These are phyloP conservation scores for Cantharis lateralis DNA, from an alignment of 2,888 invertebrate species.

Conservation along the genomic window DNA sequence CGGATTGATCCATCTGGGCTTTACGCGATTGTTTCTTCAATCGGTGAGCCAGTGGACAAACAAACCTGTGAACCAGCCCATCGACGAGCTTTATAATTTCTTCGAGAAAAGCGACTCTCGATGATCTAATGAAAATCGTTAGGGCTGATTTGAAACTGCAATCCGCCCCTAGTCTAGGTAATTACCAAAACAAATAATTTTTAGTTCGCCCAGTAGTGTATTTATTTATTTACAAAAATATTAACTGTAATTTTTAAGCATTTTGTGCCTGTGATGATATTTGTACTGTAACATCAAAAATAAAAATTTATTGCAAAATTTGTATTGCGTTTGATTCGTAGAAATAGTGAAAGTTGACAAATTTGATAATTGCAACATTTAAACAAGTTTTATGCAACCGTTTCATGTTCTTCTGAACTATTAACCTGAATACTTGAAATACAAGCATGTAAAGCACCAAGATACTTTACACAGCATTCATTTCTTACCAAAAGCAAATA, in stretches of 20 bases:
- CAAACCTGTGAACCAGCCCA: not conserved
- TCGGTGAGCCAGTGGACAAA: not conserved
- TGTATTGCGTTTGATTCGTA: not conserved
- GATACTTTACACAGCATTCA: too few species aligned
- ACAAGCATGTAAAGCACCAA: not conserved
- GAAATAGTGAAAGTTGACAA: not conserved
- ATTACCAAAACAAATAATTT: not conserved
- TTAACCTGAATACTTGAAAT: not conserved
- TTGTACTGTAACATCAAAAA: not conserved
- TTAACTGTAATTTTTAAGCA: not conserved
- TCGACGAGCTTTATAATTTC: not conserved
- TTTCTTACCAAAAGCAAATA: too few species aligned
- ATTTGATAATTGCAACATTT: not conserved
- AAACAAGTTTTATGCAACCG: not conserved
- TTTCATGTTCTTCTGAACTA: not conserved
- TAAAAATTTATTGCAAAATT: not conserved
- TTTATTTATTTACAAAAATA: not conserved
- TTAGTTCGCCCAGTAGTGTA: not conserved
- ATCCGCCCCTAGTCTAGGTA: not conserved
- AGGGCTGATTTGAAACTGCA: not conserved
- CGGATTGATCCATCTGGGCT: not conserved
- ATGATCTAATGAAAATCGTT: not conserved
- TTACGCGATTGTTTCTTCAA: not conserved
- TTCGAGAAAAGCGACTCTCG: not conserved
- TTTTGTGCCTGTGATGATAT: conserved; percentile 21